phyloP scores from a whole-genome alignment of 2,113 vertebrate genomes.

The Panthera tigris region DNA sequence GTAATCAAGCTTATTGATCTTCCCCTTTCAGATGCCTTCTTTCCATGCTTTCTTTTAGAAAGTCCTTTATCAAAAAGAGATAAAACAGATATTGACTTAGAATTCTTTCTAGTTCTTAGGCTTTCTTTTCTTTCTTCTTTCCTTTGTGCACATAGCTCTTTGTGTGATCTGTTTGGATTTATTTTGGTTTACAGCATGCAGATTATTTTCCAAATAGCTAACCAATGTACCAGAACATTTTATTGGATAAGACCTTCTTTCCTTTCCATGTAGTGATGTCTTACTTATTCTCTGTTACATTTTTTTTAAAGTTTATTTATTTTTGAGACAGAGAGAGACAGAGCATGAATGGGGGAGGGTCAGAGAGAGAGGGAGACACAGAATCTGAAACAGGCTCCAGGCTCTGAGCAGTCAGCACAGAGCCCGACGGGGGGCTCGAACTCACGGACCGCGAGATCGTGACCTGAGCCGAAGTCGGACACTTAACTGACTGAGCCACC shows the following conservation, averaged over 20 bases:
- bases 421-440: too few relatives aligned
- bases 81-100: conserved; percentile 34
- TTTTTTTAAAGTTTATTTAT: not conserved
- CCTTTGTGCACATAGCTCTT: not conserved
- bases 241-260: not conserved
- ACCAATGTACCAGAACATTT: not conserved
- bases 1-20: not conserved
- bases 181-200: not conserved
- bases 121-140: not conserved
- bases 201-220: conserved; percentile 6
- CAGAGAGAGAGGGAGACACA: too few relatives aligned
- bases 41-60: not conserved
- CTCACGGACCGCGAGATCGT: too few relatives aligned
- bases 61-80: conserved; percentile 22
- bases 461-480: too few relatives aligned
- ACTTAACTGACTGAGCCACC: too few relatives aligned
- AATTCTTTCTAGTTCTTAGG: conserved; percentile 20
- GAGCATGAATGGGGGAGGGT: too few relatives aligned
- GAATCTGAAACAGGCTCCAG: too few relatives aligned
- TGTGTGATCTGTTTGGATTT: conserved; percentile 23
- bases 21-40: not conserved
- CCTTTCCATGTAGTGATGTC: not conserved
- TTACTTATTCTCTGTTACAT: not conserved
- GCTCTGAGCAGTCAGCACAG: too few relatives aligned
- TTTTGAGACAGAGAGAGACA: too few relatives aligned